Base-by-base conservation (phyloP, 2,888 invertebrate species). In the Cheilosia scutellata region DNA sequence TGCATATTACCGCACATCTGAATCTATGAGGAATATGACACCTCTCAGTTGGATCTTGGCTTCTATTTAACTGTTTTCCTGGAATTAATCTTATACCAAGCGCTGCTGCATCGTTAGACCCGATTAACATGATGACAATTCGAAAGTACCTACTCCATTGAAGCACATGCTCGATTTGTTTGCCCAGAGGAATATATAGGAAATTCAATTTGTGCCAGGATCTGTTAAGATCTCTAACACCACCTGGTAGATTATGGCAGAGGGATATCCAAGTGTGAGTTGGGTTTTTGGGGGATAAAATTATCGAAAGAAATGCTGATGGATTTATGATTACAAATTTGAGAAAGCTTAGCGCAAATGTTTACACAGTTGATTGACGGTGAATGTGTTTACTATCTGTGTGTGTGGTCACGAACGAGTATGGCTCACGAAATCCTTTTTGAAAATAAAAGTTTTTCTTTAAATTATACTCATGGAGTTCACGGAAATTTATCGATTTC, bases 131-230 rank as follows among this genome's bases (percentile, higher is more conserved):
- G 70, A 66, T 62, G 78, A 62, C 79, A 75, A 75, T 79, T 79
- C 75, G 79, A 84, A 84, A 84, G 83, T 79, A 70, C 70, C 29
- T 20, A 20, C 20, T 20, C 20, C 44, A 49, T 33, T n/a, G 40
- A 33, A 63, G 57, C 70, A 76, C 55, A 70, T 66, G 79, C 74
- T 68, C 37, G 68, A 79, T 75, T 49, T 75, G 62, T 63, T 76
- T 58, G 49, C 55, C 4, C 57, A 58, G 37, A 27, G 27, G 13
- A 5, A 31, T 6, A 44, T 25, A 13, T 33, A 75, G 63, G 79
- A 75, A 75, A 68, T 79, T 74, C 63, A 84, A 84, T 83, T 83
- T 79, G 83, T 80, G 75, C 68, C 74, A 79, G 57, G 74, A 78
- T 74, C 63, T 75, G 74, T 79, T 51, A 51, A 57, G 78, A 78